phyloP scores from a whole-genome alignment of 2,888 invertebrate genomes.

The Microplitis manilae region DNA sequence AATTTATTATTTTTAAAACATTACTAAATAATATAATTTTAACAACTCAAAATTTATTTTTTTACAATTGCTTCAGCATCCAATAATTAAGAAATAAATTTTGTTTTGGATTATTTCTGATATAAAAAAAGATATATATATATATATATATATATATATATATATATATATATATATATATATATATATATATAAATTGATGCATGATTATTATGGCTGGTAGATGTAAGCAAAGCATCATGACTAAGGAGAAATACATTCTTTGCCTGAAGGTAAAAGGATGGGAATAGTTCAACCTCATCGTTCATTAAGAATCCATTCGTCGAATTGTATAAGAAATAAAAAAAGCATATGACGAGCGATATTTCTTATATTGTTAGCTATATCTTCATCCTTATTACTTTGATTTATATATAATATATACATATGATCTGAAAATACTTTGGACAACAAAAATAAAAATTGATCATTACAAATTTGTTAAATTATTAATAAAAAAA shows the following conservation, averaged over 20 bases:
- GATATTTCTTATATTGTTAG: conserved; percentile 39
- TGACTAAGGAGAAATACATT: conserved; percentile 27
- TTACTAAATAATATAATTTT: too few relatives aligned
- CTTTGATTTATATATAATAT: background rate
- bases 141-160: too few relatives aligned
- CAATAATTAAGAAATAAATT: too few relatives aligned
- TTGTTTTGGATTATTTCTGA: background rate
- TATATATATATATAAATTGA: background rate
- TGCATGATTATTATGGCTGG: conserved; percentile 12
- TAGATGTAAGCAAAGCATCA: conserved; percentile 8
- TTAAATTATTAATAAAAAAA: background rate
- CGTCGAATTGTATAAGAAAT: conserved; percentile 31
- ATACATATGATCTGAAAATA: background rate
- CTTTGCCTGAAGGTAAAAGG: conserved; percentile 16
- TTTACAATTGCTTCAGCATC: too few relatives aligned
- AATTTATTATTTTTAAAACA: too few relatives aligned
- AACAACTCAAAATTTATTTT: too few relatives aligned
- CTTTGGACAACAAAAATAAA: background rate
- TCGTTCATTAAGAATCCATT: conserved; percentile 55
- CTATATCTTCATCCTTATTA: conserved; percentile 21
- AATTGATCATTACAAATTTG: background rate
- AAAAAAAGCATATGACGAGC: conserved; percentile 45
- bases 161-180: too few relatives aligned
- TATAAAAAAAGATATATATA: background rate
- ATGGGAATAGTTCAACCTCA: conserved; percentile 49